These are phyloP conservation scores for Sebastes variabilis DNA, from an alignment of 2,797 vertebrate genomes.

Conservation along the genomic window DNA sequence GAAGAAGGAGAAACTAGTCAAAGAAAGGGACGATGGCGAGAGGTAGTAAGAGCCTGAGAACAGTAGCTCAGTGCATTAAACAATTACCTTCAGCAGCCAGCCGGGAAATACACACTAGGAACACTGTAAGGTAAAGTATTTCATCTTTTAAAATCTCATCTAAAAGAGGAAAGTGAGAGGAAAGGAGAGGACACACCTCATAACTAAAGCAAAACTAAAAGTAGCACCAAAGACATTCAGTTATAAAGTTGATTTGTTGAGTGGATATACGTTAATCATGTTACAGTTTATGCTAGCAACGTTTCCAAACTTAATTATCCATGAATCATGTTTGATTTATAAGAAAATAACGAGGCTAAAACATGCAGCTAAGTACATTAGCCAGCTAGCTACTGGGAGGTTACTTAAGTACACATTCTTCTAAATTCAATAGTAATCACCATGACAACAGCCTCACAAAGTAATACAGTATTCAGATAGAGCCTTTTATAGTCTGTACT, in stretches of 20 bases:
- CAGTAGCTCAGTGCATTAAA: conserved; percentile 77
- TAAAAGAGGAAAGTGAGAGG: not conserved
- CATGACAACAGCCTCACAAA: not conserved
- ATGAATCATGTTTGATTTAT: not conserved
- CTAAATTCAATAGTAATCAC: too few species aligned
- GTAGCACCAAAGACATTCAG: not conserved
- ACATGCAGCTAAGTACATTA: not conserved
- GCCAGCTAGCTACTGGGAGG: not conserved
- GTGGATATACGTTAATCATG: not conserved
- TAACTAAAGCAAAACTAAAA: not conserved
- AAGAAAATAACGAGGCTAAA: not conserved
- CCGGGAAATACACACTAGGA: conserved; percentile 69
- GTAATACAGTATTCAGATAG: accelerated
- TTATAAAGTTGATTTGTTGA: not conserved
- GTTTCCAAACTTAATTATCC: not conserved
- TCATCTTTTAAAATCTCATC: not conserved
- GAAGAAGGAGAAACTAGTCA: not conserved
- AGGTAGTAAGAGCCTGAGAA: conserved; percentile 73
- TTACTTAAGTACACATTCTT: not conserved
- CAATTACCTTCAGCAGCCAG: conserved; percentile 63
- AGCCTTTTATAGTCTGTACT: not conserved
- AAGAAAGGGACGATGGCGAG: conserved; percentile 81
- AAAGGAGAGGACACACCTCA: not conserved
- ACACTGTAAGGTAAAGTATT: conserved; percentile 74
- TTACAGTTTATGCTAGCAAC: not conserved